phyloP scores from a whole-genome alignment of 2,113 vertebrate species.

The Ictidomys tridecemlineatus region DNA sequence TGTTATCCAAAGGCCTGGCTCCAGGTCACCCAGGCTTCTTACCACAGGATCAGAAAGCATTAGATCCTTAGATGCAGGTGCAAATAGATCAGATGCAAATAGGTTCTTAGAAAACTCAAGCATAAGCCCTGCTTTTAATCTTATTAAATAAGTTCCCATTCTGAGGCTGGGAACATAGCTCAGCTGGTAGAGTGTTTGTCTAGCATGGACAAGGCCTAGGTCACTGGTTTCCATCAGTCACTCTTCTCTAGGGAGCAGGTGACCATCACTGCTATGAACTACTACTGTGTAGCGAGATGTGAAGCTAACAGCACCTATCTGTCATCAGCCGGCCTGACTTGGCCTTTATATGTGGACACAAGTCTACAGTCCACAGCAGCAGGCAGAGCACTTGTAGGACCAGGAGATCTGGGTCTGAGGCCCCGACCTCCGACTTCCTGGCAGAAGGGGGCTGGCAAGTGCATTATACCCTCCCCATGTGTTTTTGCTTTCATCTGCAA shows the following conservation, averaged over 20 bases:
- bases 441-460: neutral
- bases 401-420: neutral
- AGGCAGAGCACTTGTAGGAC: neutral
- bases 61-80: too few species aligned
- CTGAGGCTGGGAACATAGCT: neutral
- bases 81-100: neutral
- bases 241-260: neutral
- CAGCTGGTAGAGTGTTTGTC: too few species aligned
- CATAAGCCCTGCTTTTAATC: neutral
- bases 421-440: neutral
- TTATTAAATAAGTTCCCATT: neutral
- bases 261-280: neutral
- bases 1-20: neutral
- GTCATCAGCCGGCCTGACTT: neutral
- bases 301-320: neutral
- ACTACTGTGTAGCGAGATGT: too few species aligned
- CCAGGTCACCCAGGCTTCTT: neutral
- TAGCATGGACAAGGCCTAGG: too few species aligned
- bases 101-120: neutral
- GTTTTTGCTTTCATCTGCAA: neutral
- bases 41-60: neutral
- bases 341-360: rapidly evolving
- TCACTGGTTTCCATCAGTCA: neutral
- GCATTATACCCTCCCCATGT: neutral
- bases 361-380: neutral